These are phyloP conservation scores for Propsilocerus akamusi DNA, from an alignment of 1,140 invertebrate genomes.

Conservation along the genomic window DNA sequence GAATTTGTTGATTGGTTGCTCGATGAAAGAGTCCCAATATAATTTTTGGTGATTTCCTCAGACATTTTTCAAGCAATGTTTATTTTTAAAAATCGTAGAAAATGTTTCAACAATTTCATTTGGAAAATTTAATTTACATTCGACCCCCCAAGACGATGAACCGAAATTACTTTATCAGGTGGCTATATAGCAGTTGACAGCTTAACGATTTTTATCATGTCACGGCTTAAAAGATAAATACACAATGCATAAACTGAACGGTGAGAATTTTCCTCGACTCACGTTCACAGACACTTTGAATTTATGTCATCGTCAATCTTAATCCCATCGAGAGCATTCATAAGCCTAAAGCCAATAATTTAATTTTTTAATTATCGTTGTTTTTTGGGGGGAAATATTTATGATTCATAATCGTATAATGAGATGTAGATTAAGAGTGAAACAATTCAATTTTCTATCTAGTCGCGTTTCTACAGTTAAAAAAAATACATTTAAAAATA, in stretches of 20 bases:
- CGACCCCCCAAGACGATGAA: background rate
- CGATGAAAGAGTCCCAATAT: too few relatives aligned
- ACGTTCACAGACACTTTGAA: background rate
- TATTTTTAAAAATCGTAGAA: too few relatives aligned
- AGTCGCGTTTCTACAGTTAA: too few relatives aligned
- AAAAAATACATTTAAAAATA: too few relatives aligned
- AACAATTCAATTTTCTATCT: too few relatives aligned
- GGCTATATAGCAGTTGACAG: background rate
- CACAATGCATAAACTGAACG: background rate
- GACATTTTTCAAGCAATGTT: too few relatives aligned
- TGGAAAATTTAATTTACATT: background rate
- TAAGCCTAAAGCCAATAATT: background rate
- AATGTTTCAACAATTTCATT: too few relatives aligned
- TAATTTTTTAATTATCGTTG: slow-evolving; percentile 2
- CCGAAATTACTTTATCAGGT: background rate
- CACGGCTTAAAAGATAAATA: background rate
- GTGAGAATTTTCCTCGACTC: background rate
- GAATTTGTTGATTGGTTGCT: too few relatives aligned
- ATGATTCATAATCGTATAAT: background rate
- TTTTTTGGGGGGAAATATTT: background rate
- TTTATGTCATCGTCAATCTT: background rate
- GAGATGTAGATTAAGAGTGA: background rate
- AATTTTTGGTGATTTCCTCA: too few relatives aligned
- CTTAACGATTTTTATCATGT: background rate
- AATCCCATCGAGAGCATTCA: too few relatives aligned